These are phyloP conservation scores for Nematopogon swammerdamellus DNA, from an alignment of 2,888 invertebrate genomes.

Conservation along the genomic window DNA sequence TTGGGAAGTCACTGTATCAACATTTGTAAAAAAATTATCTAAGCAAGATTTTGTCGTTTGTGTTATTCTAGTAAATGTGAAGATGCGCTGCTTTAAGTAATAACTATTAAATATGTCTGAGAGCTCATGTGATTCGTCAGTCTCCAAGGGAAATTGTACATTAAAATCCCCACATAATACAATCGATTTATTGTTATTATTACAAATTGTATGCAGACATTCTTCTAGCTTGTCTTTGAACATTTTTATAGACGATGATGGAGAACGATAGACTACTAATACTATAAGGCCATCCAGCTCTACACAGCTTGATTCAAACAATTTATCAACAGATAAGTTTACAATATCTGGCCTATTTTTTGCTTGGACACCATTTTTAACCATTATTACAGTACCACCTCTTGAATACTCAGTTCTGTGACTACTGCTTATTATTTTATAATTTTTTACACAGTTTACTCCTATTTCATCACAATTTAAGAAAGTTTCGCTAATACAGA, in stretches of 20 bases:
- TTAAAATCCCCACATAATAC: slow-evolving; percentile 2
- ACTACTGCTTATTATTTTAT: slow-evolving; percentile 4
- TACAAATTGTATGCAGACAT: background rate
- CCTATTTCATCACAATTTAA: background rate
- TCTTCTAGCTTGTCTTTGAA: background rate
- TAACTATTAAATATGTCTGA: slow-evolving; percentile 1
- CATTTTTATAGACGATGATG: background rate
- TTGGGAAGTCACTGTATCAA: background rate
- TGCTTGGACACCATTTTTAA: background rate
- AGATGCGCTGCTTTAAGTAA: slow-evolving; percentile 2
- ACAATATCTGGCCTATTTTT: slow-evolving; percentile 2
- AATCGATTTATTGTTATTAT: background rate
- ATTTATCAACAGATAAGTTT: slow-evolving; percentile 1
- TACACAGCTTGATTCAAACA: slow-evolving; percentile 1
- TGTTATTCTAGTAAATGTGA: slow-evolving; percentile 1
- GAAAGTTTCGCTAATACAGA: slow-evolving; percentile 4
- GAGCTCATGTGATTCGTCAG: background rate
- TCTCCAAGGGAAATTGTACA: background rate
- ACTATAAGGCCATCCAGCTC: background rate
- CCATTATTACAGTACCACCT: slow-evolving; percentile 3
- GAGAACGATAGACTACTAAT: background rate
- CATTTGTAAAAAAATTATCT: slow-evolving; percentile 1
- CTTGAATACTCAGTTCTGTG: slow-evolving; percentile 2
- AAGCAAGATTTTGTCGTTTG: background rate
- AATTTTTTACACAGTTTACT: background rate